phyloP scores from a whole-genome alignment of 2,888 invertebrate species.

The Eupithecia subumbrata region DNA sequence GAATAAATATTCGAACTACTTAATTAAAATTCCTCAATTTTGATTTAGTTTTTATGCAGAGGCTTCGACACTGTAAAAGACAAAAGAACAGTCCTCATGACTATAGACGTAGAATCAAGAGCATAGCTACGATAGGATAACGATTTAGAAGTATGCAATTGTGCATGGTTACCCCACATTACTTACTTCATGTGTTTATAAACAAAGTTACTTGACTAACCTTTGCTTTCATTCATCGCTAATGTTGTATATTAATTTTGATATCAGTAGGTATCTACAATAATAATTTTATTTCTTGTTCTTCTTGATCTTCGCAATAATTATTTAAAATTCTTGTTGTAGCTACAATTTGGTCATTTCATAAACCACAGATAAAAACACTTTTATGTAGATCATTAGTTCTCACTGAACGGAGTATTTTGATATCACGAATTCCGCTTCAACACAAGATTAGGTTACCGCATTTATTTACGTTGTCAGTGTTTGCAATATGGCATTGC shows the following conservation, averaged over 20 bases:
- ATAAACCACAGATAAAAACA: slow-evolving; percentile 48
- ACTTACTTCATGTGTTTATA: slow-evolving; percentile 84
- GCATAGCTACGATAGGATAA: slow-evolving; percentile 63
- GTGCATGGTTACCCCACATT: slow-evolving; percentile 77
- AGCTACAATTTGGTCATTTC: slow-evolving; percentile 29
- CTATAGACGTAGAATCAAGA: slow-evolving; percentile 74
- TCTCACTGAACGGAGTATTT: slow-evolving; percentile 51
- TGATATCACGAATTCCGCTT: slow-evolving; percentile 60
- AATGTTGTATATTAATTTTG: slow-evolving; percentile 57
- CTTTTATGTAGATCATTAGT: slow-evolving; percentile 49
- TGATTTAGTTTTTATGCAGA: slow-evolving; percentile 72
- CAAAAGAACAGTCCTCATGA: slow-evolving; percentile 83
- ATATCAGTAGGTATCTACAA: slow-evolving; percentile 16
- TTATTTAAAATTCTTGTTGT: slow-evolving; percentile 56
- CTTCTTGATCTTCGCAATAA: background rate
- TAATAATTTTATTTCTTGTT: slow-evolving; percentile 22
- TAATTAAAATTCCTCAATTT: slow-evolving; percentile 74
- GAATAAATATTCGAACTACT: slow-evolving; percentile 6
- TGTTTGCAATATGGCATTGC: slow-evolving; percentile 57
- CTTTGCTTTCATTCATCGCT: slow-evolving; percentile 65
- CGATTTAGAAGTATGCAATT: slow-evolving; percentile 69
- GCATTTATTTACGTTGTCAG: slow-evolving; percentile 55
- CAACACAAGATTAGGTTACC: slow-evolving; percentile 54
- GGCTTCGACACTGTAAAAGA: slow-evolving; percentile 65
- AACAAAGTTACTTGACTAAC: slow-evolving; percentile 83